These are phyloP conservation scores for Proctacanthus coquilletti DNA, from an alignment of 1,140 invertebrate genomes.

Conservation along the genomic window DNA sequence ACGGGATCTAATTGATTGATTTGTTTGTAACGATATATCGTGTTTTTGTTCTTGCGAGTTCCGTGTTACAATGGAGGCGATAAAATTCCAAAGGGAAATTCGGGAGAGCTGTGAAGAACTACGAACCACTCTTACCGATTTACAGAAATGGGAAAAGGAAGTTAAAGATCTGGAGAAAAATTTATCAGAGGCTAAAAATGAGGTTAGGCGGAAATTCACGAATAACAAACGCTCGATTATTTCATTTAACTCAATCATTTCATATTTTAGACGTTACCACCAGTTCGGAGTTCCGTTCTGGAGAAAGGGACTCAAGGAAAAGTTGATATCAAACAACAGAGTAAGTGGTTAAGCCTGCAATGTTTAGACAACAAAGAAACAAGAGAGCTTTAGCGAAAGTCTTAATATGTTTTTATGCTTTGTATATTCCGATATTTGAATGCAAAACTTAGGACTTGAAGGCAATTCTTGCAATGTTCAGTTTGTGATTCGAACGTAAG, in stretches of 20 bases:
- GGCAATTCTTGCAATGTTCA: too few relatives aligned
- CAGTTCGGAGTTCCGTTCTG: slow-evolving; percentile 6
- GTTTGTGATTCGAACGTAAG: too few relatives aligned
- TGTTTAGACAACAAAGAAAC: too few relatives aligned
- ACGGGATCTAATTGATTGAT: too few relatives aligned
- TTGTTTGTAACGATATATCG: too few relatives aligned
- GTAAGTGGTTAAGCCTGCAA: neutral
- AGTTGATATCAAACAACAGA: neutral
- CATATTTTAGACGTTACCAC: slow-evolving; percentile 12
- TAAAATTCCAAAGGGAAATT: slow-evolving; percentile 49
- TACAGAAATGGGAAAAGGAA: slow-evolving; percentile 68
- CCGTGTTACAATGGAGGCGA: slow-evolving; percentile 34
- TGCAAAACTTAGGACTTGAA: too few relatives aligned
- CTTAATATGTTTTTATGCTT: too few relatives aligned
- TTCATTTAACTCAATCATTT: slow-evolving; percentile 9
- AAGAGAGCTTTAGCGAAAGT: too few relatives aligned
- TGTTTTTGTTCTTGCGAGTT: too few relatives aligned
- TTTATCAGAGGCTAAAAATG: slow-evolving; percentile 16
- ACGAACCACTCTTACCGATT: slow-evolving; percentile 53
- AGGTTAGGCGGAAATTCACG: slow-evolving; percentile 7
- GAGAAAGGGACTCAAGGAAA: neutral
- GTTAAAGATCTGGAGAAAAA: slow-evolving; percentile 67
- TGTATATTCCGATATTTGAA: too few relatives aligned
- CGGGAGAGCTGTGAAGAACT: slow-evolving; percentile 58
- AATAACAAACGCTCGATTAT: slow-evolving; percentile 2